Conservation (phyloP, 2,113 vertebrate genomes). For the Nannospalax galili region DNA sequence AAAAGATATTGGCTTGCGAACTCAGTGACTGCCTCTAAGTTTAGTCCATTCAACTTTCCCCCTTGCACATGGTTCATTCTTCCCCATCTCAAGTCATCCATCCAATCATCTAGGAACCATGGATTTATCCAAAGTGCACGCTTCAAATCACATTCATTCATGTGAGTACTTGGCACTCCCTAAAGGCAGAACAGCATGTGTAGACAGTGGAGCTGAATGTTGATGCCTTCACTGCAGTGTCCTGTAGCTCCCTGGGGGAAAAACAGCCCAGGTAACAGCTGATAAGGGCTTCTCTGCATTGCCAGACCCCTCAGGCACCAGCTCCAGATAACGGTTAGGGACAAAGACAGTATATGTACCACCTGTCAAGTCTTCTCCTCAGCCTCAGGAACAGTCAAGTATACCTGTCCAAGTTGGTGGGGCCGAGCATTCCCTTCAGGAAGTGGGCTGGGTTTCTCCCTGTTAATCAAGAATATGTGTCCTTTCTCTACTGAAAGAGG, state of each 20-base stretch:
- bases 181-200: not conserved
- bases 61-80: not conserved
- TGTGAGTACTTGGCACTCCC: not conserved
- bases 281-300: slow-evolving; percentile 36
- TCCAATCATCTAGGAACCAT: accelerated
- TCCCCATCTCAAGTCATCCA: not conserved
- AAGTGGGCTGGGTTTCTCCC: not conserved
- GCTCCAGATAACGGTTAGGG: not conserved
- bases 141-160: not conserved
- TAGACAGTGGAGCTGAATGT: slow-evolving; percentile 22
- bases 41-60: not conserved
- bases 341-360: not conserved
- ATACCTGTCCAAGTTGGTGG: not conserved
- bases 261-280: slow-evolving; percentile 47
- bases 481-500: not conserved
- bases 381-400: not conserved
- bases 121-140: not conserved
- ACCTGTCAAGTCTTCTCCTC: not conserved
- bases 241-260: not conserved
- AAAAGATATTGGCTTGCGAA: not conserved
- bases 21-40: not conserved
- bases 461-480: not conserved
- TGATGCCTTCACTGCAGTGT: slow-evolving; percentile 3
- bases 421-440: not conserved
- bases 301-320: not conserved